Percentiles rank a stretch among this genome's conserved stretches.
These are phyloP conservation scores for Malthinus seriepunctatus DNA, from an alignment of 2,888 invertebrate species.

Conservation along the genomic window DNA sequence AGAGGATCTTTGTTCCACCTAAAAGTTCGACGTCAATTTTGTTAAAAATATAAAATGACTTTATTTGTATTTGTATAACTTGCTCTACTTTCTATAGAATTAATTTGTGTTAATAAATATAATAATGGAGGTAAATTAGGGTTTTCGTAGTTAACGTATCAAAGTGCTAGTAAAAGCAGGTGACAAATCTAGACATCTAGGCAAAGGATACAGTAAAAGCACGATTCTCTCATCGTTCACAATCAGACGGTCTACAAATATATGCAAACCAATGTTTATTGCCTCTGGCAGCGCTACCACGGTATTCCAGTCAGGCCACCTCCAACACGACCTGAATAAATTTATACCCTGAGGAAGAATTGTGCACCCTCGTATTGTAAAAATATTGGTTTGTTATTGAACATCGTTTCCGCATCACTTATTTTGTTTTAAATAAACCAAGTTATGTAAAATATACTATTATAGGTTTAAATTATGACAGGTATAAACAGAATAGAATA, in stretches of 20 bases:
- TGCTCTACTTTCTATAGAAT: not conserved
- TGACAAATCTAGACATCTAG: constrained; percentile 20
- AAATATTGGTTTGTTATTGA: constrained; percentile 34
- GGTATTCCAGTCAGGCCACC: constrained; percentile 35
- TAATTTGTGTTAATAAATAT: not conserved
- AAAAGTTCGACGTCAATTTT: not conserved
- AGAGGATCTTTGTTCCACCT: constrained; percentile 15
- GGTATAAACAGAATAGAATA: no score
- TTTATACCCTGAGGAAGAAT: constrained; percentile 30
- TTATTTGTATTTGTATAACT: not conserved
- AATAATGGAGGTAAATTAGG: not conserved
- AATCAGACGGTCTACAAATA: constrained; percentile 35
- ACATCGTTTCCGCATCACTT: constrained; percentile 29
- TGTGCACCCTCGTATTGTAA: constrained; percentile 29
- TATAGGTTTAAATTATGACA: no score
- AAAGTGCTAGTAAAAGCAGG: constrained; percentile 14
- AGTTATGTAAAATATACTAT: not conserved
- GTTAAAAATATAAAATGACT: constrained; percentile 4
- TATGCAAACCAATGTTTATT: constrained; percentile 41
- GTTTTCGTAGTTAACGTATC: not conserved
- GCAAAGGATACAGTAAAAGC: constrained; percentile 22
- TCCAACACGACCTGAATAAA: constrained; percentile 34
- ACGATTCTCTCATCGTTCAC: constrained; percentile 34
- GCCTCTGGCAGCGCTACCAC: constrained; percentile 27
- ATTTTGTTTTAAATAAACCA: constrained; percentile 18